A percentile compares a stretch with the other conserved stretches of the same genome.
These are phyloP conservation scores for Cataglyphis livida DNA, from an alignment of 2,888 invertebrate genomes.

Conservation along the genomic window DNA sequence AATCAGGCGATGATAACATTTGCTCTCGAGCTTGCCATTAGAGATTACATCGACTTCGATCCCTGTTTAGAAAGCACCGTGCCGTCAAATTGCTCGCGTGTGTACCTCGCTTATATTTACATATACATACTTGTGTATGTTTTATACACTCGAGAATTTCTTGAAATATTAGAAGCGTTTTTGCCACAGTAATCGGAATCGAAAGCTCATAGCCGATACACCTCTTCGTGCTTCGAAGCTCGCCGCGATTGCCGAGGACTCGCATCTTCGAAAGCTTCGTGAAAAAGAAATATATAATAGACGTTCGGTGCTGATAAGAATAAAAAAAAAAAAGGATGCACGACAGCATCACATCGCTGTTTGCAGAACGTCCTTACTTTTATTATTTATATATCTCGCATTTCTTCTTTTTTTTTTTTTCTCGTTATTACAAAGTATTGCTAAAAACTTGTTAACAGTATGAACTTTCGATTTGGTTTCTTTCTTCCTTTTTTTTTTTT, in stretches of 20 bases:
- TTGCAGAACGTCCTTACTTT: not conserved
- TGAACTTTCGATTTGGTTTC: constrained; percentile 49
- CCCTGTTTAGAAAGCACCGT: not conserved
- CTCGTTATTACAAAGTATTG: constrained; percentile 40
- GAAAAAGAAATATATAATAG: not conserved
- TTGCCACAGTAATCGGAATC: constrained; percentile 76
- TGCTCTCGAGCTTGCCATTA: not conserved
- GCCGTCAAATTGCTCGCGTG: constrained; percentile 21
- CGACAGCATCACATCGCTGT: not conserved
- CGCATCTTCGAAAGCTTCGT: not conserved
- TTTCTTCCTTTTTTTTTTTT: not conserved
- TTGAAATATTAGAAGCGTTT: constrained; percentile 72
- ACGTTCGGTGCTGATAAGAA: not conserved
- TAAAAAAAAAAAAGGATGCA: not conserved
- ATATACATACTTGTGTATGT: constrained; percentile 65
- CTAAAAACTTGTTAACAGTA: constrained; percentile 42
- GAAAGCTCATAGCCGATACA: constrained; percentile 68
- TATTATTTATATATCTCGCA: not conserved
- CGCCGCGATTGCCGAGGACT: not conserved
- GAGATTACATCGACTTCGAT: constrained; percentile 15
- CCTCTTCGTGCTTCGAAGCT: not conserved
- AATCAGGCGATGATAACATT: not conserved
- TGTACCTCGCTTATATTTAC: constrained; percentile 36
- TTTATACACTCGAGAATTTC: constrained; percentile 72
- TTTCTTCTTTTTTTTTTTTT: not conserved